phyloP scores from a whole-genome alignment of 1,140 invertebrate genomes.

The Brachionus rotundiformis region DNA sequence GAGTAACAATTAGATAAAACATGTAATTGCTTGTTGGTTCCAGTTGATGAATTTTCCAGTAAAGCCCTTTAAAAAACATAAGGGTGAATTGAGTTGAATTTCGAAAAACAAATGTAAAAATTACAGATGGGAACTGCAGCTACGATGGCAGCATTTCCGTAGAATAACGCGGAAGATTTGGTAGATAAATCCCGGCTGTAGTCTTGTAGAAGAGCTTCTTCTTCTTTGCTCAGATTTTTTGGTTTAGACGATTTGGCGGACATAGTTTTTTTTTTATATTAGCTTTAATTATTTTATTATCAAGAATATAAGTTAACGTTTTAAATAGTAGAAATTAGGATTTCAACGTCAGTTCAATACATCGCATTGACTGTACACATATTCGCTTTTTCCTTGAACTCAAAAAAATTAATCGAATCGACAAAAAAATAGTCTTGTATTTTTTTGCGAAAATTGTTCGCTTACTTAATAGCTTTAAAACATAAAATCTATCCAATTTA shows the following conservation, averaged over 20 bases:
- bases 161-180: slow-evolving; percentile 94
- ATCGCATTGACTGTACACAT: too few species aligned
- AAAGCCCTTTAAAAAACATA: slow-evolving; percentile 93
- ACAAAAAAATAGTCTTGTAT: background rate
- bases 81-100: slow-evolving; percentile 54
- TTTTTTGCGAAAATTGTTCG: too few species aligned
- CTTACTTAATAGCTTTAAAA: too few species aligned
- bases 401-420: background rate
- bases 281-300: background rate
- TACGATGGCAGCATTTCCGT: slow-evolving; percentile 94
- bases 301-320: background rate
- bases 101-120: slow-evolving; percentile 53
- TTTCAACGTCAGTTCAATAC: background rate
- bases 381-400: slow-evolving; percentile 10
- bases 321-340: background rate
- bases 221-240: slow-evolving; percentile 82
- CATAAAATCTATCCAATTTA: too few species aligned
- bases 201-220: slow-evolving; percentile 95
- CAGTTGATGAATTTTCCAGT: slow-evolving; percentile 96
- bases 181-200: slow-evolving; percentile 96
- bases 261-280: background rate
- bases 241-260: slow-evolving; percentile 22
- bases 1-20: slow-evolving; percentile 79
- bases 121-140: slow-evolving; percentile 95
- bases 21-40: slow-evolving; percentile 84